Base-by-base conservation (phyloP, 2,797 vertebrate genomes). In the Bucorvus abyssinicus region DNA sequence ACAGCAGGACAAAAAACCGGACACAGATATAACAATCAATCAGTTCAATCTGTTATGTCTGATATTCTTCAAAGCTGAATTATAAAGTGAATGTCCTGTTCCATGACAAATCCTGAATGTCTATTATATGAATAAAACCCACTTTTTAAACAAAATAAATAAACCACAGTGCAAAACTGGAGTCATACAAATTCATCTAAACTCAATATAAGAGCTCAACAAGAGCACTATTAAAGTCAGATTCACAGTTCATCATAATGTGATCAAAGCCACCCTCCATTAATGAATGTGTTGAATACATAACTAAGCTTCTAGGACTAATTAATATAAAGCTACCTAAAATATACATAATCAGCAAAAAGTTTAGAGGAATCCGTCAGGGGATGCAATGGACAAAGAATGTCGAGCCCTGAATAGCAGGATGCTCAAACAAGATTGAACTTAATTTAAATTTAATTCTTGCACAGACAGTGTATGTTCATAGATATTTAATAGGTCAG, bases 221-320 rank as follows among this genome's bases (percentile, higher is more conserved):
- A 15, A 0, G 1, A 87, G 14, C 30, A 7, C 12, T 36, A 1
- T 44, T 7, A 73, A 61, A 26, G 8, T 30, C 6, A 5, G 6
- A 6, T 59, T 83, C n/a, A 69, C 24, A 34, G 18, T 49, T 36
- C 10, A 26, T 14, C 30, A 21, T 53, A 42, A 52, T 8, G 11
- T 36, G 24, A 59, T 38, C 0, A 0, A 74, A 19, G 13, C 5
- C 19, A 36, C 8, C 7, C 10, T 50, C 14, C 71, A 36, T 12
- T n/a, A 74, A 44, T 3, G 4, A 3, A 11, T 0, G 1, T 6
- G 4, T 42, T 57, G 9, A 27, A 23, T 2, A 47, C 18, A 36
- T 42, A 57, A 59, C 0, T 17, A 50, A 69, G 4, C 12, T n/a
- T 75, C 8, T 29, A 36, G 24, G 36, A 27, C 11, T 68, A 30